Base-by-base conservation (phyloP, 2,888 invertebrate genomes). In the Catonia carolina region DNA sequence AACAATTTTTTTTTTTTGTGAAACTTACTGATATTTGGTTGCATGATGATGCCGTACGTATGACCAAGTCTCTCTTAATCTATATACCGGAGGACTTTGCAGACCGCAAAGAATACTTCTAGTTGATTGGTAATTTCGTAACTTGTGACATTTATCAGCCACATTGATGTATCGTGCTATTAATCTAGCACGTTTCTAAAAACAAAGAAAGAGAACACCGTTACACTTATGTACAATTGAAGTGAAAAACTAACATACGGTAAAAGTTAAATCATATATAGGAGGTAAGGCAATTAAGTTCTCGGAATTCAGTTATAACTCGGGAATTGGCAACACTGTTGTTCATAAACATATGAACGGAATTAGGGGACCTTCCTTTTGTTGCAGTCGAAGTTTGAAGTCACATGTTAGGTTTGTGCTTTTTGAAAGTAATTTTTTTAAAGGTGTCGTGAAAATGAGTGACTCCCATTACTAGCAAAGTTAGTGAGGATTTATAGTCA, bases 51-150 rank as follows among this genome's bases (percentile, higher is more conserved):
- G 73, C 27, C 77, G 69, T 6, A 79, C 68, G 56, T 75, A 74
- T 1, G 72, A 68, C 79, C 79, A 80, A 1, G 77, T 78, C 4
- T 60, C 63, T 45, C 68, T 71, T n/a, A 79, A 65, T 35, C 71
- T 66, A 62, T 76, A 78, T 51, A 79, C 69, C n/a, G 77, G 72
- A 1, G 78, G 77, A 50, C 74, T 73, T 63, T 79, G 78, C 2
- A 79, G 66, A 1, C 78, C 78, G 22, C 73, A 70, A 17, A 79
- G 60, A 36, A 80, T 72, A 8, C 76, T 76, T 55, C 72, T 71
- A 53, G 76, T 77, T 0, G 79, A 77, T 56, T 79, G 77, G 64
- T 76, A 77, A 65, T 79, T 79, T 1, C 75, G 73, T 59, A 77
- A 71, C 15, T 67, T 65, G 62, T 76, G 73, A 60, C 78, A 78